Evolutionary conservation across 2,797 vertebrate genomes (phyloP).

Genomic region (Liasis olivaceus): DNA sequence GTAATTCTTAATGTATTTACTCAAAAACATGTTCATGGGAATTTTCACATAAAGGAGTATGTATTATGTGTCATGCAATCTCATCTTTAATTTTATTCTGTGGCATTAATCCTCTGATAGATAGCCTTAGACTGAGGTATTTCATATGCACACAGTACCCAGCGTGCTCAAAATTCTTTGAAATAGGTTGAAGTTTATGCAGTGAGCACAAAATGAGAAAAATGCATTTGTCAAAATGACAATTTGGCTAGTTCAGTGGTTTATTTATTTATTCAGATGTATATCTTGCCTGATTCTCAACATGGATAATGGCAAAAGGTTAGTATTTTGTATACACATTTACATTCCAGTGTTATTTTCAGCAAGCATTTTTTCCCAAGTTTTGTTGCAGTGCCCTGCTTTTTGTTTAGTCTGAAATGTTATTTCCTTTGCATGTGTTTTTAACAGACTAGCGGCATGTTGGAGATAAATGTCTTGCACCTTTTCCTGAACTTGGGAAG

Average conservation of each 20-base stretch:
- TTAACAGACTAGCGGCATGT: conserved; percentile 66
- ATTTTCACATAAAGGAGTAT: neutral
- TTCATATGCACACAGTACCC: too few relatives aligned
- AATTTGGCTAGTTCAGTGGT: neutral
- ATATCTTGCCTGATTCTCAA: neutral
- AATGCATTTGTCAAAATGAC: neutral
- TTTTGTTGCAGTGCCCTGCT: neutral
- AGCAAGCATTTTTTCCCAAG: neutral
- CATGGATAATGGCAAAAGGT: neutral
- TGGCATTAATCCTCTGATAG: neutral
- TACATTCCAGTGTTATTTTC: neutral
- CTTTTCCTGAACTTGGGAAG: conserved; percentile 70
- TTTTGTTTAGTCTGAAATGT: neutral
- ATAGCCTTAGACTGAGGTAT: neutral
- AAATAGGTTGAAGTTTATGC: neutral
- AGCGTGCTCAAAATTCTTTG: neutral
- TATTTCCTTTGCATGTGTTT: neutral
- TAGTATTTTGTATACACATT: neutral
- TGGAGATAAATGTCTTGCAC: conserved; percentile 79
- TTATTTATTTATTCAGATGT: neutral
- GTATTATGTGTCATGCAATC: neutral
- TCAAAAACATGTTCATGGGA: neutral
- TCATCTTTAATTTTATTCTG: neutral
- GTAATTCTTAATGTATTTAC: neutral
- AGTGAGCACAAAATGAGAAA: neutral